Evolutionary conservation across 2,888 invertebrate species (phyloP).

Genomic region (Sussaba pulchella): DNA sequence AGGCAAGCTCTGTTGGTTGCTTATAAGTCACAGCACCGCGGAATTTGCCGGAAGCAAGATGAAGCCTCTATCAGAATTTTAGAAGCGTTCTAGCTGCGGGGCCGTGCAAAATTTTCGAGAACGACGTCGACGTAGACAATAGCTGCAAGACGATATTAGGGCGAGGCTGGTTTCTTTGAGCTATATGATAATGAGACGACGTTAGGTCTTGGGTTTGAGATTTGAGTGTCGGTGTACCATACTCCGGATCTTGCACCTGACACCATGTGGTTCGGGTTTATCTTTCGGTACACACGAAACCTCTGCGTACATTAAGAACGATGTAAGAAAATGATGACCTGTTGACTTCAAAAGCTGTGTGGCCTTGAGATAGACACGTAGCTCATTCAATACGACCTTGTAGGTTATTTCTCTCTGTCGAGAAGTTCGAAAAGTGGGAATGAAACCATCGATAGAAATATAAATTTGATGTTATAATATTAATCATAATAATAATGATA

Average conservation of each 20-base stretch:
- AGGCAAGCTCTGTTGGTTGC: no score
- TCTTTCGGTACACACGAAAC: slow-evolving; percentile 31
- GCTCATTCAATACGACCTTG: slow-evolving; percentile 21
- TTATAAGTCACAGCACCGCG: neutral
- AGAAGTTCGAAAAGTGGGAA: slow-evolving; percentile 6
- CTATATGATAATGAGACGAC: slow-evolving; percentile 33
- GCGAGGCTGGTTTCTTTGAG: slow-evolving; percentile 1
- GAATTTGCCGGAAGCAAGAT: neutral
- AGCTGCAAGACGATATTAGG: slow-evolving; percentile 7
- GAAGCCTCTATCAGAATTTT: neutral
- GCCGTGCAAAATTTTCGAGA: neutral
- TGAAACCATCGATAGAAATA: slow-evolving; percentile 16
- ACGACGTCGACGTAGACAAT: neutral
- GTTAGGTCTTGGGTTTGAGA: neutral
- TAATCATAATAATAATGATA: no score
- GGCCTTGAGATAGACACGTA: neutral
- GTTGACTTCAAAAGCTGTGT: slow-evolving; percentile 4
- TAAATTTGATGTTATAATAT: no score
- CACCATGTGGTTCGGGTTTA: slow-evolving; percentile 41
- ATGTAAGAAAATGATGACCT: neutral
- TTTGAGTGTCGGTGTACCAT: slow-evolving; percentile 19
- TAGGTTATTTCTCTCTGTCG: slow-evolving; percentile 12
- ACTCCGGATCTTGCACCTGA: slow-evolving; percentile 36
- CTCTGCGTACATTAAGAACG: slow-evolving; percentile 22
- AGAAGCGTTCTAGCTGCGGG: neutral